Evolutionary conservation across 2,797 vertebrate species (phyloP).

Genomic region (Acrocephalus scirpaceus): DNA sequence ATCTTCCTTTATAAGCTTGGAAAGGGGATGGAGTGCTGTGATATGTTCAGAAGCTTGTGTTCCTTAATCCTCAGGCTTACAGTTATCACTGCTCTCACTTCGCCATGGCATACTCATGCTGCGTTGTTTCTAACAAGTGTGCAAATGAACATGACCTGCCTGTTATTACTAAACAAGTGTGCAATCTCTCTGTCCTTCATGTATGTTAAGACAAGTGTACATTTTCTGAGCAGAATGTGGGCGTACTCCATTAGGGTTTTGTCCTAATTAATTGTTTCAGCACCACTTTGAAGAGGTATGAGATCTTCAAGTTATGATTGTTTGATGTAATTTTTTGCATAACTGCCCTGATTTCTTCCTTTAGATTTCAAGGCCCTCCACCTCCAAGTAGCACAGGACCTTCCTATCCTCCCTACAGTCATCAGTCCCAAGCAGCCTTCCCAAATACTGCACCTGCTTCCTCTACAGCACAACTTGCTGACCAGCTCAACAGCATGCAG

Average conservation of each 20-base stretch:
- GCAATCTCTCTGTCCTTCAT: neutral
- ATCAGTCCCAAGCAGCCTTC: constrained; percentile 75
- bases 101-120: neutral
- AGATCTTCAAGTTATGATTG: neutral
- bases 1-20: neutral
- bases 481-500: constrained; percentile 88
- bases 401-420: constrained; percentile 73
- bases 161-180: neutral
- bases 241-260: neutral
- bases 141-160: neutral
- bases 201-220: neutral
- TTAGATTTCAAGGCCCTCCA: constrained; percentile 81
- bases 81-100: neutral
- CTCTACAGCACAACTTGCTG: constrained; percentile 81
- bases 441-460: constrained; percentile 72
- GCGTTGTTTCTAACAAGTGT: neutral
- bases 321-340: neutral
- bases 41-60: neutral
- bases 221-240: neutral
- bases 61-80: neutral
- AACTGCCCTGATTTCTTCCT: neutral
- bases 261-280: neutral
- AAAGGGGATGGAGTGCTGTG: neutral
- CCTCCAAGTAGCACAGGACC: constrained; percentile 62
- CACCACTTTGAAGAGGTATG: neutral